These are phyloP conservation scores for Lepilemur ruficaudatus DNA, from an alignment of 2,797 vertebrate species.

Conservation along the genomic window DNA sequence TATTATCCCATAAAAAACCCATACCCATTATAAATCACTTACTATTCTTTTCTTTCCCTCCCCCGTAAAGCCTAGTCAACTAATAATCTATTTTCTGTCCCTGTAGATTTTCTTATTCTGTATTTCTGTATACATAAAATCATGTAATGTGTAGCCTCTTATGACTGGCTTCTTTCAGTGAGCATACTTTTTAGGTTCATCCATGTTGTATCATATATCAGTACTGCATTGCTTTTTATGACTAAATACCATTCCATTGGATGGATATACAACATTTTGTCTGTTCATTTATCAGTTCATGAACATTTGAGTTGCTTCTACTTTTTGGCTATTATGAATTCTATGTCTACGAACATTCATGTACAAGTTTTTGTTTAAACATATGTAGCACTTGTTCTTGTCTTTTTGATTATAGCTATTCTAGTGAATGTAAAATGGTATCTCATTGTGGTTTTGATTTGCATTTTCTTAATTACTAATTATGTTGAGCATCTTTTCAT, in stretches of 20 bases:
- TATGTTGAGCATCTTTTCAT: background rate
- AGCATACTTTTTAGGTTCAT: background rate
- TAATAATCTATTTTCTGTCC: background rate
- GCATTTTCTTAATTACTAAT: background rate
- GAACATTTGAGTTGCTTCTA: background rate
- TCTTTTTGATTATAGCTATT: background rate
- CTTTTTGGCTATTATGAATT: background rate
- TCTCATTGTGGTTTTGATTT: background rate
- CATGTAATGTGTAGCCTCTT: background rate
- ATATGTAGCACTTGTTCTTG: background rate
- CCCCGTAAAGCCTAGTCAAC: background rate
- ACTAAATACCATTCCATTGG: background rate
- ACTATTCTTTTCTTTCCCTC: background rate
- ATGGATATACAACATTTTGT: background rate
- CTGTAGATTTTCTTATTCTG: background rate
- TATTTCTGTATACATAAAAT: background rate
- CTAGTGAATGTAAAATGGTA: background rate
- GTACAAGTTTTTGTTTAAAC: background rate
- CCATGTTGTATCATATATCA: background rate
- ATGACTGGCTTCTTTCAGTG: background rate
- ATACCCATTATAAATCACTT: background rate
- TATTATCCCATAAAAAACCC: background rate
- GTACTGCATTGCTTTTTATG: background rate
- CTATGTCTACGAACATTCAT: background rate
- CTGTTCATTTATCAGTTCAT: background rate